Percentiles rank a stretch among this genome's conserved stretches.
Evolutionary conservation across 1,140 invertebrate genomes (phyloP).

Genomic region (Cardiocondyla obscurior): DNA sequence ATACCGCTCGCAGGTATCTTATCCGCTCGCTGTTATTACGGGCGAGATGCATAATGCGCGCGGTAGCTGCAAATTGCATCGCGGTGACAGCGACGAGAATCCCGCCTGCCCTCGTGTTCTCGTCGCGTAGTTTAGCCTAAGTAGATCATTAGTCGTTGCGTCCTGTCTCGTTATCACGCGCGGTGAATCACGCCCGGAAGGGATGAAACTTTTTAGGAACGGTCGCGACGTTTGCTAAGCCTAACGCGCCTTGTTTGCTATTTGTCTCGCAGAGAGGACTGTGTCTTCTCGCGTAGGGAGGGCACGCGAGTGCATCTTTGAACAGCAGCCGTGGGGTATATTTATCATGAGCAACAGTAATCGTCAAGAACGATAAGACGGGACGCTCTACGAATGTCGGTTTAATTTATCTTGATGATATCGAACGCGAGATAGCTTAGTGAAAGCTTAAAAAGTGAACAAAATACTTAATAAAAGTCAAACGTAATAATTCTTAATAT

Average conservation of each 20-base stretch:
- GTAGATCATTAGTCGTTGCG: slow-evolving; percentile 41
- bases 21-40: slow-evolving; percentile 19
- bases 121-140: slow-evolving; percentile 24
- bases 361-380: background rate
- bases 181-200: slow-evolving; percentile 41
- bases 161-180: slow-evolving; percentile 31
- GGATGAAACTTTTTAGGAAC: background rate
- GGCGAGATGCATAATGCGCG: slow-evolving; percentile 21
- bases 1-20: slow-evolving; percentile 20
- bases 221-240: background rate
- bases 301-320: background rate
- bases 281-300: background rate
- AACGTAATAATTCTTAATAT: background rate
- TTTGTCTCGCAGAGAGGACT: slow-evolving; percentile 5
- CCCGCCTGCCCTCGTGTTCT: slow-evolving; percentile 15
- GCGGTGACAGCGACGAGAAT: slow-evolving; percentile 44
- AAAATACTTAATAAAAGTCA: background rate
- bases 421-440: background rate
- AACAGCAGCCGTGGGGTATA: background rate
- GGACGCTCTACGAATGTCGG: background rate
- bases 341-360: background rate
- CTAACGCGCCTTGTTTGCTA: slow-evolving; percentile 19
- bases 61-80: slow-evolving; percentile 55
- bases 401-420: background rate
- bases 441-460: background rate